phyloP scores from a whole-genome alignment of 2,888 invertebrate genomes.

The Agonum fuliginosum region DNA sequence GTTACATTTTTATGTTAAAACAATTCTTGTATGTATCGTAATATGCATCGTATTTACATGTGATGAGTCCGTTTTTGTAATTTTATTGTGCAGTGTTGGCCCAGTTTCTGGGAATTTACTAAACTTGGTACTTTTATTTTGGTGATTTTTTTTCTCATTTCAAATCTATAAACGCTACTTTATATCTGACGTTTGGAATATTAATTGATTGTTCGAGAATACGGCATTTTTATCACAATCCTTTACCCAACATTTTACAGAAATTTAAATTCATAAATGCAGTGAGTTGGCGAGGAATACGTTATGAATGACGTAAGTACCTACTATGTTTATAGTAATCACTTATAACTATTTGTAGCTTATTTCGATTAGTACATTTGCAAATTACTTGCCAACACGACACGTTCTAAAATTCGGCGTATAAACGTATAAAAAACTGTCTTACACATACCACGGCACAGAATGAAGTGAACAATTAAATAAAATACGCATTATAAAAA shows the following conservation, averaged over 20 bases:
- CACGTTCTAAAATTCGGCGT: not conserved
- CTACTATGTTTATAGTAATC: too few relatives aligned
- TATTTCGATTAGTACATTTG: not conserved
- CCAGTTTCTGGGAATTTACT: conserved; percentile 43
- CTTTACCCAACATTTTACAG: not conserved
- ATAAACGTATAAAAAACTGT: conserved; percentile 13
- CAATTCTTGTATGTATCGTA: conserved; percentile 54
- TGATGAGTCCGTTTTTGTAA: conserved; percentile 47
- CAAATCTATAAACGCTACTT: conserved; percentile 41
- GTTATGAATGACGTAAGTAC: not conserved
- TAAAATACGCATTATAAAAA: conserved; percentile 6
- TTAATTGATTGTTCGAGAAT: conserved; percentile 43
- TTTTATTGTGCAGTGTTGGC: conserved; percentile 48
- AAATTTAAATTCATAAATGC: not conserved
- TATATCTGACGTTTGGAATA: conserved; percentile 43
- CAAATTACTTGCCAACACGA: not conserved
- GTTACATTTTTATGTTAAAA: conserved; percentile 49
- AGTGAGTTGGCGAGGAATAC: not conserved
- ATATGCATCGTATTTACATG: conserved; percentile 52
- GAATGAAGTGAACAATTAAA: conserved; percentile 24
- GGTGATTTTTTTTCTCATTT: conserved; percentile 25
- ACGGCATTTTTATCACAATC: conserved; percentile 5
- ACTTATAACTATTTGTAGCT: not conserved
- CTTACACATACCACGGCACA: conserved; percentile 38
- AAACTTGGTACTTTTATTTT: conserved; percentile 39